These are phyloP conservation scores for Sphecodes monilicornis DNA, from an alignment of 2,888 invertebrate species.

Conservation along the genomic window DNA sequence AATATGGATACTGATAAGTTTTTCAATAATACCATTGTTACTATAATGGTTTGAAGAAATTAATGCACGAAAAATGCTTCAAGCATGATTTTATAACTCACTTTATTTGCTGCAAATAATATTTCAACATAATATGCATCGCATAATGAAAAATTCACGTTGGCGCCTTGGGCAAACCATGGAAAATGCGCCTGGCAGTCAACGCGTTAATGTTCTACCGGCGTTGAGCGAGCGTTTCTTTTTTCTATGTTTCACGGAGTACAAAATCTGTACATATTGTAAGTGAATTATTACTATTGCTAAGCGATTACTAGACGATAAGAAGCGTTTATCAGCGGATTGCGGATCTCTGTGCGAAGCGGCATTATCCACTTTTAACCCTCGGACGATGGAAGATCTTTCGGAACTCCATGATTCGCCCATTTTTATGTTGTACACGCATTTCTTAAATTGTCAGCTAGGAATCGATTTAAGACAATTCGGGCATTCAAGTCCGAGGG, in stretches of 20 bases:
- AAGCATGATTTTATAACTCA: too few relatives aligned
- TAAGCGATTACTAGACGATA: constrained; percentile 24
- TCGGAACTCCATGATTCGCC: neutral
- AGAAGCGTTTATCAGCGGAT: constrained; percentile 37
- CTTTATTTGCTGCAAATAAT: too few relatives aligned
- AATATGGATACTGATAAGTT: too few relatives aligned
- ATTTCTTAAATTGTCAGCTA: neutral
- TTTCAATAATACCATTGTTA: too few relatives aligned
- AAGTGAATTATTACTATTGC: constrained; percentile 51
- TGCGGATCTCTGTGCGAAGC: neutral
- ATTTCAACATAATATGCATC: too few relatives aligned
- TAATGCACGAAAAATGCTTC: too few relatives aligned
- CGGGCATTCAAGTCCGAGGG: neutral
- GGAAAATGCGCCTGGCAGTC: too few relatives aligned
- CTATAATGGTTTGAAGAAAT: too few relatives aligned
- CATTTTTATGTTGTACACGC: neutral
- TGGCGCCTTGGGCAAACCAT: too few relatives aligned
- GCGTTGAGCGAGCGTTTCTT: constrained; percentile 56
- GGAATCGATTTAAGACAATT: neutral
- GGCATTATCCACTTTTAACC: neutral
- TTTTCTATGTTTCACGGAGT: constrained; percentile 76
- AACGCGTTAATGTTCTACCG: neutral
- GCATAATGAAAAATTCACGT: too few relatives aligned
- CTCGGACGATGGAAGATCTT: neutral
- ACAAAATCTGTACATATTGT: constrained; percentile 72